These are phyloP conservation scores for Leptothorax acervorum DNA, from an alignment of 2,888 invertebrate species.

Conservation along the genomic window DNA sequence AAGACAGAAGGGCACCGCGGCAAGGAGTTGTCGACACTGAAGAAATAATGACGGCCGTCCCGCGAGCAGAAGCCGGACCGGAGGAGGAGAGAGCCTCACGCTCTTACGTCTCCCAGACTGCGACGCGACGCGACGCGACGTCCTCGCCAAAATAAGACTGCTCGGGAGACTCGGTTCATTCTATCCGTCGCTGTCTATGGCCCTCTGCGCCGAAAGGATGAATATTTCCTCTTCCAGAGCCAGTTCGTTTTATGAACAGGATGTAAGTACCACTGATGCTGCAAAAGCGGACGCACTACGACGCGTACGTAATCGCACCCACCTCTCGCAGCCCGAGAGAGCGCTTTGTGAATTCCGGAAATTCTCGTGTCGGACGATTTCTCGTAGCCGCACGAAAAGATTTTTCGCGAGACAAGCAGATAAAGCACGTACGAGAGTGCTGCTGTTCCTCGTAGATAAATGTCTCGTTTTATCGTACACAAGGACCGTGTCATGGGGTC, in stretches of 20 bases:
- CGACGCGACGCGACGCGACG: conserved; percentile 65
- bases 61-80: conserved; percentile 49
- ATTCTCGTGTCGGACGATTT: conserved; percentile 20
- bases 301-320: conserved; percentile 18
- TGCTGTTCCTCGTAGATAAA: conserved; percentile 36
- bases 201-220: conserved; percentile 77
- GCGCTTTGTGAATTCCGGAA: conserved; percentile 28
- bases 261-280: conserved; percentile 45
- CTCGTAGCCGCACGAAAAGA: conserved; percentile 31
- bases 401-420: conserved; percentile 32
- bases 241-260: conserved; percentile 70
- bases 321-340: neutral
- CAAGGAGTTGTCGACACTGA: conserved; percentile 81
- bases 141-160: conserved; percentile 81
- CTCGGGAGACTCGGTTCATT: conserved; percentile 76
- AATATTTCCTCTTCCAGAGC: conserved; percentile 69
- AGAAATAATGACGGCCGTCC: conserved; percentile 80
- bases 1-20: conserved; percentile 73
- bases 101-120: conserved; percentile 59
- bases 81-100: conserved; percentile 62
- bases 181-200: conserved; percentile 73
- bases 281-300: conserved; percentile 43
- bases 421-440: conserved; percentile 45
- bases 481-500: conserved; percentile 18
- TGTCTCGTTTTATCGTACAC: conserved; percentile 35